phyloP scores from a whole-genome alignment of 2,113 vertebrate species.

The Castor canadensis region DNA sequence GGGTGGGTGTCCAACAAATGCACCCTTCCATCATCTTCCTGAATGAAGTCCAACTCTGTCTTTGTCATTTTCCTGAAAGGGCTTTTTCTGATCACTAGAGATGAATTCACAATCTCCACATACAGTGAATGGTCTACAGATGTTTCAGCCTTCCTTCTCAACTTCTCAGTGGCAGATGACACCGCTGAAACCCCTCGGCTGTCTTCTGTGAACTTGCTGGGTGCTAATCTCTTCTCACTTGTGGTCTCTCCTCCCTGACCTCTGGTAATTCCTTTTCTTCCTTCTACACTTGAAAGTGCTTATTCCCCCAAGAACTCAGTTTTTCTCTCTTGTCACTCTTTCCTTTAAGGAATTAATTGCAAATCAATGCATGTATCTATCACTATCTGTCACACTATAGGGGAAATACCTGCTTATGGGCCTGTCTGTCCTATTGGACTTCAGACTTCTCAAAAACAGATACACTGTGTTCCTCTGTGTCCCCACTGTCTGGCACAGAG shows the following conservation, averaged over 20 bases:
- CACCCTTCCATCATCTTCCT: neutral
- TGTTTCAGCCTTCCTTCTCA: neutral
- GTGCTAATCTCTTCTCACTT: neutral
- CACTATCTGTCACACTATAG: neutral
- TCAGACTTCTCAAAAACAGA: neutral
- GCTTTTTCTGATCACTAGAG: neutral
- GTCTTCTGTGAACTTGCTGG: neutral
- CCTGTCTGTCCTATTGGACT: neutral
- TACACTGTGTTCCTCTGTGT: neutral
- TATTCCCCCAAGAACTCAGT: neutral
- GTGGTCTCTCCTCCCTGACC: neutral
- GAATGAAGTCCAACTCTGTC: neutral
- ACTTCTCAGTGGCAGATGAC: neutral
- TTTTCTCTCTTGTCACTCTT: slow-evolving; percentile 10
- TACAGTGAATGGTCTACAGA: neutral
- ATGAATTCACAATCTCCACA: neutral
- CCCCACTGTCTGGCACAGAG: neutral
- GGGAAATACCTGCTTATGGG: neutral
- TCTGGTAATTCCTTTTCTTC: neutral
- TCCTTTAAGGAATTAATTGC: slow-evolving; percentile 32
- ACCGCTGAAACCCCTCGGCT: rapidly evolving
- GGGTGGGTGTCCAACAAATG: neutral
- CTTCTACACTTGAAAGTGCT: neutral
- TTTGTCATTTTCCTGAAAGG: neutral
- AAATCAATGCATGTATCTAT: neutral